Evolutionary conservation across 2,113 vertebrate species (phyloP).

Genomic region (Caloenas nicobarica): DNA sequence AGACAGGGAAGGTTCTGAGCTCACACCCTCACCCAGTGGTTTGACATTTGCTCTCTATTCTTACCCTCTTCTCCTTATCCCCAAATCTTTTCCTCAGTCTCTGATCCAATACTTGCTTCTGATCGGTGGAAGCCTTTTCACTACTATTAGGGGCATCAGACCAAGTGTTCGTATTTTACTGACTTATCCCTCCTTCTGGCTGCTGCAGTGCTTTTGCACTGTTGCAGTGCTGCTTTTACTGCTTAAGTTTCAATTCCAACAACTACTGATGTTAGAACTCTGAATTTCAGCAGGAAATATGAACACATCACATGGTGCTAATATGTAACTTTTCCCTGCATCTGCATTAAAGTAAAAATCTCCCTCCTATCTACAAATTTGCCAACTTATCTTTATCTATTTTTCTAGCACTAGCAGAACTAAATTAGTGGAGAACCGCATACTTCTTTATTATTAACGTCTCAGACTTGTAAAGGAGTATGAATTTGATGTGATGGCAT

Average conservation of each 20-base stretch:
- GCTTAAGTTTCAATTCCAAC: not conserved
- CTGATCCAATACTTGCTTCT: not conserved
- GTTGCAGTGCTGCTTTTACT: not conserved
- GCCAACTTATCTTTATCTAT: not conserved
- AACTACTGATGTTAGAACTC: not conserved
- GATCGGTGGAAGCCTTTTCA: not conserved
- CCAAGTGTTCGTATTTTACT: not conserved
- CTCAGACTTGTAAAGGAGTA: not conserved
- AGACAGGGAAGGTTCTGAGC: not conserved
- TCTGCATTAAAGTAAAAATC: not conserved
- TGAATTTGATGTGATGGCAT: not conserved
- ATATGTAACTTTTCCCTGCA: not conserved
- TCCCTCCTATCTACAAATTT: not conserved
- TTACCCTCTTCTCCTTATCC: not conserved
- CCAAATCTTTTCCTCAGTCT: not conserved
- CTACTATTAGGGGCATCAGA: not conserved
- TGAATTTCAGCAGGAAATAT: not conserved
- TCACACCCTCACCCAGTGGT: not conserved
- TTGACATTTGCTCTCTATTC: not conserved
- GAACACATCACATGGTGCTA: not conserved
- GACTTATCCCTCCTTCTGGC: not conserved
- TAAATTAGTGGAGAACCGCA: not conserved
- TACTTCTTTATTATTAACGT: not conserved
- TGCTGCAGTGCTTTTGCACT: not conserved
- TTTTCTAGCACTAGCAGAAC: not conserved